Evolutionary conservation across 2,113 vertebrate genomes (phyloP).

Genomic region (Colaptes auratus): DNA sequence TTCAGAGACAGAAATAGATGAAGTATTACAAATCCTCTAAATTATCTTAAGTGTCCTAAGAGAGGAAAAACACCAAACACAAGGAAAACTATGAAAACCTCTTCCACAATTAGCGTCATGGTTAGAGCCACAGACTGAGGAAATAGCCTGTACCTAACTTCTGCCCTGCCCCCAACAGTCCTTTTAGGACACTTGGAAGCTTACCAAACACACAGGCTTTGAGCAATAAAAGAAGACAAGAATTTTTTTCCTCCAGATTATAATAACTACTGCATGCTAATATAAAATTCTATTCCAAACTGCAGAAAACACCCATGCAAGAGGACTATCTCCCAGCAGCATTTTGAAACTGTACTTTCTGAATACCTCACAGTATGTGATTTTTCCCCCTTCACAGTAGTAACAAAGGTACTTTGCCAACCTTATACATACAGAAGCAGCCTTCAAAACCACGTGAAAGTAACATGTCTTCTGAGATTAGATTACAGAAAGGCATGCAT

Average conservation of each 20-base stretch:
- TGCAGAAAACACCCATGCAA: neutral
- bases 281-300: neutral
- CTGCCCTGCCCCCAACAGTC: neutral
- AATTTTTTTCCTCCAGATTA: neutral
- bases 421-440: neutral
- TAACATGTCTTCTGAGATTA: conserved; percentile 48
- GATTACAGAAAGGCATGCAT: conserved; percentile 66
- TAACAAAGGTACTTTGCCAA: neutral
- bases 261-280: neutral
- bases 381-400: neutral
- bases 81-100: neutral
- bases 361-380: neutral
- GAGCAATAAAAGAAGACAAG: neutral
- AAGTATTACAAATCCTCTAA: neutral
- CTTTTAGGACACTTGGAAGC: neutral
- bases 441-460: conserved; percentile 43
- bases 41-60: neutral
- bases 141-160: neutral
- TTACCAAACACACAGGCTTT: neutral
- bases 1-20: neutral
- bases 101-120: neutral
- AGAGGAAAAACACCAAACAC: neutral
- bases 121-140: neutral
- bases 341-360: neutral
- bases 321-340: neutral